A percentile compares a stretch with the other conserved stretches of the same genome.
Evolutionary conservation across 2,113 vertebrate species (phyloP).

Genomic region (Rhinolophus sinicus): DNA sequence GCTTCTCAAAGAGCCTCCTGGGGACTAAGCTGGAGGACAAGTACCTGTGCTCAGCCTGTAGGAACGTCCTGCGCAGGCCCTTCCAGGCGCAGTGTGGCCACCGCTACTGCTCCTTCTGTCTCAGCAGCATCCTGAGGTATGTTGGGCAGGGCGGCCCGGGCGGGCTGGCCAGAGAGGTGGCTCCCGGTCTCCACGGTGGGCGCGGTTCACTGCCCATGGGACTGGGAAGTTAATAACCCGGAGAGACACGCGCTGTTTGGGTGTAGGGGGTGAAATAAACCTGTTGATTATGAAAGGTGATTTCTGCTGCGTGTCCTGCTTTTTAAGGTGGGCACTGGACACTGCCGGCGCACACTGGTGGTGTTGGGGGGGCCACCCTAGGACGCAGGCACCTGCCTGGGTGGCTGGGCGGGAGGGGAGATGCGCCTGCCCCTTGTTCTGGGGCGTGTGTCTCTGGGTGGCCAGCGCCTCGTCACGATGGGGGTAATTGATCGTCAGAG

Average conservation of each 20-base stretch:
- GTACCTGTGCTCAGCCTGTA: slow-evolving; percentile 94
- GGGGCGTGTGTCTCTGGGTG: not conserved
- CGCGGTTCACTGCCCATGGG: not conserved
- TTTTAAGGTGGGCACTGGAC: not conserved
- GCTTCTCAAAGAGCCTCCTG: slow-evolving; percentile 92
- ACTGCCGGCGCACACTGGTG: not conserved
- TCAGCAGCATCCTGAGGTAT: slow-evolving; percentile 93
- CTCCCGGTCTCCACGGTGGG: not conserved
- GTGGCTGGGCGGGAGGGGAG: not conserved
- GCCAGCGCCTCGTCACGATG: too few species aligned
- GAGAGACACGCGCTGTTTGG: not conserved
- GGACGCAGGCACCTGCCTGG: accelerated
- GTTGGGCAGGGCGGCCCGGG: accelerated
- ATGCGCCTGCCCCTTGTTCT: not conserved
- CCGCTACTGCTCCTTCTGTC: slow-evolving; percentile 94
- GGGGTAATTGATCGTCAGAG: accelerated
- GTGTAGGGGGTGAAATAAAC: not conserved
- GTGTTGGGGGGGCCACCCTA: not conserved
- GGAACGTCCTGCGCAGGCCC: slow-evolving; percentile 91
- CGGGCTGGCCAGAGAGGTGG: accelerated
- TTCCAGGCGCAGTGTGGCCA: slow-evolving; percentile 96
- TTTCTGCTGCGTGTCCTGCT: not conserved
- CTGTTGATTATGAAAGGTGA: accelerated
- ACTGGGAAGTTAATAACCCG: not conserved
- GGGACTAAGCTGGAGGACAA: slow-evolving; percentile 93